Conservation (phyloP, 2,888 invertebrate genomes). For the Pteria penguin region DNA sequence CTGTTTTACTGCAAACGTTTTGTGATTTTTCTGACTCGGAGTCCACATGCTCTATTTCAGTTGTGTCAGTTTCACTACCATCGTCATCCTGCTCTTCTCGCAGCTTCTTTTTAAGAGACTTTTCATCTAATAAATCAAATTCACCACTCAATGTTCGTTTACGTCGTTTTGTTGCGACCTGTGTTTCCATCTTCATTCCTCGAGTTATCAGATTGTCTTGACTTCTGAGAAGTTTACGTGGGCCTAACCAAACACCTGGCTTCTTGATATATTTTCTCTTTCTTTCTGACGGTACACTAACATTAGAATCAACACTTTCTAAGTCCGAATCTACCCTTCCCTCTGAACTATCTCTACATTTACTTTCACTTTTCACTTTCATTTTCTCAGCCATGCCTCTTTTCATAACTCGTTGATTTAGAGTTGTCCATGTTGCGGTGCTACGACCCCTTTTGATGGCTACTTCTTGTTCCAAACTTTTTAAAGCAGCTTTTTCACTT, state of each 20-base stretch:
- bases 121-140: constrained; percentile 46
- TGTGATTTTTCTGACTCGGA: background rate
- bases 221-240: constrained; percentile 35
- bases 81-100: constrained; percentile 27
- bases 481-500: constrained; percentile 11
- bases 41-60: background rate
- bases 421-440: constrained; percentile 17
- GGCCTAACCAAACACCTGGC: constrained; percentile 31
- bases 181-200: constrained; percentile 11
- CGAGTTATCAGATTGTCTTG: constrained; percentile 41
- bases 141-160: constrained; percentile 64
- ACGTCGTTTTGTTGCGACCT: constrained; percentile 42
- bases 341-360: constrained; percentile 9
- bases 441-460: constrained; percentile 15
- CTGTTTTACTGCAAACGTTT: background rate
- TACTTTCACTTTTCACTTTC: background rate
- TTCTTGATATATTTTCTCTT: constrained; percentile 21
- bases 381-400: constrained; percentile 17
- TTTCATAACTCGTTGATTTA: constrained; percentile 25
- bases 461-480: constrained; percentile 14
- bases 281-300: constrained; percentile 25
- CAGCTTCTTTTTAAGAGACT: constrained; percentile 26
- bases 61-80: constrained; percentile 6
- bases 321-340: constrained; percentile 36
- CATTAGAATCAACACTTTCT: constrained; percentile 39